Percentiles rank a stretch among this genome's conserved stretches.
Conservation (phyloP, 1,140 invertebrate genomes). For the Maconellicoccus hirsutus region DNA sequence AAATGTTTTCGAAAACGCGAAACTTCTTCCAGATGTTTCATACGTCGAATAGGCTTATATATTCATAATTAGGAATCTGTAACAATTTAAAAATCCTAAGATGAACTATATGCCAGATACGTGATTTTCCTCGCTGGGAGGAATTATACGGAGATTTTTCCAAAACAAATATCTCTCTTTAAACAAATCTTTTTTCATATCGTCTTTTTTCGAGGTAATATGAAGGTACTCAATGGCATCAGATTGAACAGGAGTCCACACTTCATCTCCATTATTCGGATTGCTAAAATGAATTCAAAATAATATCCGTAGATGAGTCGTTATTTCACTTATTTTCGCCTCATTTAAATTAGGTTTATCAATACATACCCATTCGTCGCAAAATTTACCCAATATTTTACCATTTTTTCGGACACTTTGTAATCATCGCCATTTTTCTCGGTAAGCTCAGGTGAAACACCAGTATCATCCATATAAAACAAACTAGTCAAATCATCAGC, state of each 20-base stretch:
- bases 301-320: no score
- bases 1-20: no score
- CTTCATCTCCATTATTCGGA: no score
- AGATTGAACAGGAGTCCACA: neutral
- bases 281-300: no score
- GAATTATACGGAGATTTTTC: neutral
- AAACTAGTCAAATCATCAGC: neutral
- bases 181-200: neutral
- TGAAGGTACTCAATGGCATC: neutral
- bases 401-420: neutral
- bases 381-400: constrained; percentile 8
- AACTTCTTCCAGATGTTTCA: no score
- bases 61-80: no score
- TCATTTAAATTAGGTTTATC: no score
- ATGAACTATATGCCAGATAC: no score
- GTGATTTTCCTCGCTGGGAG: no score
- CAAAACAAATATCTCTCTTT: neutral
- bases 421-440: neutral
- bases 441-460: neutral
- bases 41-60: no score
- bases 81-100: no score
- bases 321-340: no score
- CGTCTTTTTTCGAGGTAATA: neutral
- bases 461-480: neutral
- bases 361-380: neutral